phyloP scores from a whole-genome alignment of 2,113 vertebrate species.

The Terrapene triunguis region DNA sequence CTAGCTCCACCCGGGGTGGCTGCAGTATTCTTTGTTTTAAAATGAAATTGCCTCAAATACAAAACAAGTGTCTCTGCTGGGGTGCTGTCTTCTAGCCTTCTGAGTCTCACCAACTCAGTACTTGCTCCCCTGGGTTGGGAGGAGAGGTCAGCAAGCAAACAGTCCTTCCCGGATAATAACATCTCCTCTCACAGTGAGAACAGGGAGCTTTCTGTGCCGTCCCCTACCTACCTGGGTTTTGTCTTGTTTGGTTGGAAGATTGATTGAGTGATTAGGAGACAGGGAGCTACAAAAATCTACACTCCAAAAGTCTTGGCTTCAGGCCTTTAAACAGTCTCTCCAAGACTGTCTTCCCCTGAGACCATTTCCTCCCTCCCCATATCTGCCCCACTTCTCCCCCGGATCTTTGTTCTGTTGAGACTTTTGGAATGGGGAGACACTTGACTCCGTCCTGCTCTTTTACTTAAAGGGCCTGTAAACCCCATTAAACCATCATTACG shows the following conservation, averaged over 20 bases:
- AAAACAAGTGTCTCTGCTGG: not conserved
- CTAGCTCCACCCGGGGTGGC: fast-evolving
- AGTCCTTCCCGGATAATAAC: not conserved
- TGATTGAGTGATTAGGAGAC: not conserved
- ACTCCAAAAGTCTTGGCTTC: not conserved
- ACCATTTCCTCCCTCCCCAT: not conserved
- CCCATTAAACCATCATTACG: not conserved
- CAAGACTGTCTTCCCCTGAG: not conserved
- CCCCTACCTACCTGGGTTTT: not conserved
- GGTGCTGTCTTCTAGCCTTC: not conserved
- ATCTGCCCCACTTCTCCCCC: not conserved
- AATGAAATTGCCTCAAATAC: not conserved
- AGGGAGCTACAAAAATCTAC: not conserved
- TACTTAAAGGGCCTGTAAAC: not conserved
- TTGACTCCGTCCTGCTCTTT: not conserved
- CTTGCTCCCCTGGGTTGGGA: not conserved
- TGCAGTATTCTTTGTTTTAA: not conserved
- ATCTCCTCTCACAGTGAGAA: not conserved
- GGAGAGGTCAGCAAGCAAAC: not conserved
- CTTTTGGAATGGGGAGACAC: not conserved
- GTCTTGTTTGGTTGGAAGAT: not conserved
- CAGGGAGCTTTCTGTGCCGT: not conserved
- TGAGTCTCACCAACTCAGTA: not conserved
- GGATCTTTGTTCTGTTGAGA: not conserved
- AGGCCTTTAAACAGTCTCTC: not conserved